Percentiles rank a stretch among this genome's conserved stretches.
Evolutionary conservation across 2,113 vertebrate species (phyloP).

Genomic region (Prunella fulvescens): DNA sequence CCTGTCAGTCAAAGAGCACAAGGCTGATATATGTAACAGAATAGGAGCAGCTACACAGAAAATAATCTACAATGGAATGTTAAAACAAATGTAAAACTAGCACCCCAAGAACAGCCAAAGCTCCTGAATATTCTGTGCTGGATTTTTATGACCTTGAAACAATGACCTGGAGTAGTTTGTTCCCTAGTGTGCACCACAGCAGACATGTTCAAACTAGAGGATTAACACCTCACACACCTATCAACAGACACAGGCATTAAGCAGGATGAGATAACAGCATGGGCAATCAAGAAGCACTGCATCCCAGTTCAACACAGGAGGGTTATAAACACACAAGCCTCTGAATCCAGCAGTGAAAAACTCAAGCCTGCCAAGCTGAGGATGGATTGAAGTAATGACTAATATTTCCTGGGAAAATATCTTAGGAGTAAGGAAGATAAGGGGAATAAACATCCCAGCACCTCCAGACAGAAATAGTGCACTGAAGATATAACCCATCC

Average conservation of each 20-base stretch:
- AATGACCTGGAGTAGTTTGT: not conserved
- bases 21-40: not conserved
- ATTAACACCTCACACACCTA: conserved; percentile 71
- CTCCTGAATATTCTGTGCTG: conserved; percentile 2
- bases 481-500: not conserved
- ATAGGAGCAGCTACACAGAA: not conserved
- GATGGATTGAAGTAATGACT: conserved; percentile 61
- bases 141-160: conserved; percentile 59
- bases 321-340: conserved; percentile 56
- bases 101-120: not conserved
- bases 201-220: conserved; percentile 41
- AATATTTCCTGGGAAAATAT: conserved; percentile 43
- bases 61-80: not conserved
- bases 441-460: conserved; percentile 40
- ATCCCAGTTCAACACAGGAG: conserved; percentile 51
- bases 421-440: conserved; percentile 42
- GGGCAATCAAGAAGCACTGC: conserved; percentile 56
- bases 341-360: conserved; percentile 58
- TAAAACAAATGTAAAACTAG: not conserved
- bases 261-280: conserved; percentile 64
- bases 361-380: conserved; percentile 58
- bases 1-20: not conserved
- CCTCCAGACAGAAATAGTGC: conserved; percentile 11
- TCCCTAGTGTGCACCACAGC: conserved; percentile 4
- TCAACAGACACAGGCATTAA: conserved; percentile 62